Evolutionary conservation across 2,888 invertebrate species (phyloP).

Genomic region (Apotomis turbidana): DNA sequence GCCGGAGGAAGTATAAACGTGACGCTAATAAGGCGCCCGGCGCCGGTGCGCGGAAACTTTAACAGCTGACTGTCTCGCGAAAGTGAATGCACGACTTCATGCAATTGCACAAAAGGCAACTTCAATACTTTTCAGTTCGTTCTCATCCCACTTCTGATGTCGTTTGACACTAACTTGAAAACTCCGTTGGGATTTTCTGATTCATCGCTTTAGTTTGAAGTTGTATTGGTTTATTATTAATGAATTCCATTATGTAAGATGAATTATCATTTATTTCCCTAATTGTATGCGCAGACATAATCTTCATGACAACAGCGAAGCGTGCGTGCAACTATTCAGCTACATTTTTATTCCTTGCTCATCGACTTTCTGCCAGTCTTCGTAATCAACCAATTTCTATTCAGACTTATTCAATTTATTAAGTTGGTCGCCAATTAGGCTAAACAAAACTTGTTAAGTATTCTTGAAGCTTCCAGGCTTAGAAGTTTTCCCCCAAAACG

Average conservation of each 20-base stretch:
- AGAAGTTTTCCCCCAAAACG: neutral
- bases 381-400: neutral
- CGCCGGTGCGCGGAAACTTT: slow-evolving; percentile 31
- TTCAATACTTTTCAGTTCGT: slow-evolving; percentile 13
- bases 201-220: neutral
- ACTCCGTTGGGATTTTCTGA: neutral
- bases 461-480: neutral
- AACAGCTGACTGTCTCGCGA: slow-evolving; percentile 36
- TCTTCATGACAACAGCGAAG: neutral
- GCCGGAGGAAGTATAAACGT: slow-evolving; percentile 29
- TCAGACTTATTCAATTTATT: neutral
- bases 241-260: neutral
- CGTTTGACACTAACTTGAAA: neutral
- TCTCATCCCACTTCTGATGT: slow-evolving; percentile 19
- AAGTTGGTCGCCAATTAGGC: neutral
- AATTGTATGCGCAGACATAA: neutral
- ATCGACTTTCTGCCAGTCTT: neutral
- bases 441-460: neutral
- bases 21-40: slow-evolving; percentile 31
- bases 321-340: neutral
- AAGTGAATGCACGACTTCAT: slow-evolving; percentile 33
- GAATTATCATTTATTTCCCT: neutral
- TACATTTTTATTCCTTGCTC: neutral
- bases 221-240: neutral
- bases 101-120: slow-evolving; percentile 25